phyloP scores from a whole-genome alignment of 2,113 vertebrate species.

The Tenebrosternarchus preto region DNA sequence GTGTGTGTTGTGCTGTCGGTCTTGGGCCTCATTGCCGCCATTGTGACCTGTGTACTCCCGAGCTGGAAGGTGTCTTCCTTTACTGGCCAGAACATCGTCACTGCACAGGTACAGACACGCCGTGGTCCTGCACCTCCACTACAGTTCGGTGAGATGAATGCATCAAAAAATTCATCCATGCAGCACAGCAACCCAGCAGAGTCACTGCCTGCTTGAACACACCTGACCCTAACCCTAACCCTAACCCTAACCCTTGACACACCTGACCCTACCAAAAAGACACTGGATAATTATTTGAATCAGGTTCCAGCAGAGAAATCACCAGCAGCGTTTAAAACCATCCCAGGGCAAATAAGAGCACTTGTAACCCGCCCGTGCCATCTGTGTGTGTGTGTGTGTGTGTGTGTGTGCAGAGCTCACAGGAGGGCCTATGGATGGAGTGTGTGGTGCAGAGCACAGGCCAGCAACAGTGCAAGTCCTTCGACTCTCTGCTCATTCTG shows the following conservation, averaged over 20 bases:
- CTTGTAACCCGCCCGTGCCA: too few relatives aligned
- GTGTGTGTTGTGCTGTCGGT: conserved; percentile 70
- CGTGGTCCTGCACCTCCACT: not conserved
- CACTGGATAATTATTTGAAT: too few relatives aligned
- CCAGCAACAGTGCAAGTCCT: conserved; percentile 80
- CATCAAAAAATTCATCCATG: not conserved
- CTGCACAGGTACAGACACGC: conserved; percentile 69
- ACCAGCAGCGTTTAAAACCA: too few relatives aligned
- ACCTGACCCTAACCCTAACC: too few relatives aligned
- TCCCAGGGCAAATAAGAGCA: too few relatives aligned
- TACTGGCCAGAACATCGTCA: conserved; percentile 72
- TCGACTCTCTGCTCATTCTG: conserved; percentile 73
- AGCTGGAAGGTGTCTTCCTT: conserved; percentile 74
- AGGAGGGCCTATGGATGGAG: conserved; percentile 75
- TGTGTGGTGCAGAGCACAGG: conserved; percentile 81
- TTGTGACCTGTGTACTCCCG: conserved; percentile 71
- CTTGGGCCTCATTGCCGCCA: conserved; percentile 69
- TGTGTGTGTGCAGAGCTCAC: conserved; percentile 22
- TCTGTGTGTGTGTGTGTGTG: not conserved
- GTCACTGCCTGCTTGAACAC: too few relatives aligned
- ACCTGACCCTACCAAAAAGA: too few relatives aligned
- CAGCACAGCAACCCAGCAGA: too few relatives aligned
- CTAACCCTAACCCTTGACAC: too few relatives aligned
- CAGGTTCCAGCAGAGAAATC: too few relatives aligned
- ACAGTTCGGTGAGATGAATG: not conserved